Evolutionary conservation across 2,113 vertebrate genomes (phyloP).

Genomic region (Chaetura pelagica): DNA sequence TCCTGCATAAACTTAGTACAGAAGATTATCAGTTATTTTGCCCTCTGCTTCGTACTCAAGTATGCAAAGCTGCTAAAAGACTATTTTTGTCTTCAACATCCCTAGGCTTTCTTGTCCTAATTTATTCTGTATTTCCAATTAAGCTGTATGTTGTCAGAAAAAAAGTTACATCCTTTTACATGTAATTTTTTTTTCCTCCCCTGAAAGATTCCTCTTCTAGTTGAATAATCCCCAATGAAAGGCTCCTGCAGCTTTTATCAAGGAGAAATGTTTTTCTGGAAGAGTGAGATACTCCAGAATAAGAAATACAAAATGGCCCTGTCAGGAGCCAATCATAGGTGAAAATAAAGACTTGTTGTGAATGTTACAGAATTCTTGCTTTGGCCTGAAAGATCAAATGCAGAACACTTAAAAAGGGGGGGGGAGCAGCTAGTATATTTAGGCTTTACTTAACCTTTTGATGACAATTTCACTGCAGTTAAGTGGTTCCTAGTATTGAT

Average conservation of each 20-base stretch:
- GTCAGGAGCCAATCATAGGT: neutral
- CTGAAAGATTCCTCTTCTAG: neutral
- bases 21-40: constrained; percentile 56
- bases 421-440: neutral
- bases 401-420: too few species aligned
- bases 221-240: neutral
- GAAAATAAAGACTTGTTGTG: neutral
- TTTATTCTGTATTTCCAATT: constrained; percentile 55
- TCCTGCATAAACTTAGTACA: constrained; percentile 28
- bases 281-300: neutral
- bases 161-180: neutral
- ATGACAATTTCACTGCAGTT: neutral
- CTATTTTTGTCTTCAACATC: constrained; percentile 58
- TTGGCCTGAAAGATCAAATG: neutral
- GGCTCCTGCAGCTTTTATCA: neutral
- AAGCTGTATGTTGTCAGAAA: neutral
- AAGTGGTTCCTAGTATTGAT: neutral
- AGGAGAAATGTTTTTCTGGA: neutral
- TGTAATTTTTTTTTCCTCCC: neutral
- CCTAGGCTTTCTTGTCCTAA: constrained; percentile 40
- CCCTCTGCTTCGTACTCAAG: constrained; percentile 11
- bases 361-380: rapidly evolving
- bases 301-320: neutral
- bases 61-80: constrained; percentile 60
- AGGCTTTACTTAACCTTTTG: neutral